phyloP scores from a whole-genome alignment of 2,113 vertebrate species.

The Pseudorhombus dupliciocellatus region DNA sequence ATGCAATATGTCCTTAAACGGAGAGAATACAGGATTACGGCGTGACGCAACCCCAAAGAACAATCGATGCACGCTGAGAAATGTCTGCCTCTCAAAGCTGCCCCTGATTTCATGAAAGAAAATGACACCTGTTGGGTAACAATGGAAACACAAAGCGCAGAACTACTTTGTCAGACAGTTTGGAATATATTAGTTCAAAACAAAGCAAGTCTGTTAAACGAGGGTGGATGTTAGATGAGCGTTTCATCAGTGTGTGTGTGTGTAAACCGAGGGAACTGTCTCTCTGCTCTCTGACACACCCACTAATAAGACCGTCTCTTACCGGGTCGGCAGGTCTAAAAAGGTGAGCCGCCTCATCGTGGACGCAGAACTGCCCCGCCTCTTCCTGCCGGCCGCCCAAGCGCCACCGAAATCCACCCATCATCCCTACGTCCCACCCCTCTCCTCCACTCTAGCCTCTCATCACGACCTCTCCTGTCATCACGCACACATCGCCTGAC shows the following conservation, averaged over 20 bases:
- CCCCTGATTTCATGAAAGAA: constrained; percentile 53
- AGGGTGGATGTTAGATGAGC: not conserved
- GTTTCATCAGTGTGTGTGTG: constrained; percentile 20
- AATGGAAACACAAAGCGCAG: constrained; percentile 31
- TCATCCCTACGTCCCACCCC: constrained; percentile 41
- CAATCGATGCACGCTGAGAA: constrained; percentile 27
- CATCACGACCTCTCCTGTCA: constrained; percentile 75
- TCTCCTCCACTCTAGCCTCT: constrained; percentile 63
- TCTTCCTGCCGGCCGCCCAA: constrained; percentile 56
- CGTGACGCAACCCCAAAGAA: constrained; percentile 36
- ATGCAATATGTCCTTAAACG: constrained; percentile 58
- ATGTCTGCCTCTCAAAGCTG: constrained; percentile 36
- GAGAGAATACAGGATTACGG: constrained; percentile 51
- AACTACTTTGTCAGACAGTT: constrained; percentile 9
- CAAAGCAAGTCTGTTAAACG: not conserved
- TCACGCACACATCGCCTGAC: constrained; percentile 70
- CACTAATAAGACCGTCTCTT: constrained; percentile 27
- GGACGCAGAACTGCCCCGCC: constrained; percentile 18
- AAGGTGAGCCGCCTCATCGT: constrained; percentile 54
- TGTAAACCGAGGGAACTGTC: constrained; percentile 25
- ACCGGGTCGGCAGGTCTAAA: constrained; percentile 36
- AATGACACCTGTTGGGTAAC: constrained; percentile 63
- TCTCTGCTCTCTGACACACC: constrained; percentile 26
- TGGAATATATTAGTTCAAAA: not conserved
- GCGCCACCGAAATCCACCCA: constrained; percentile 43